phyloP scores from a whole-genome alignment of 2,888 invertebrate species.

The Gisinianus flammeolus region DNA sequence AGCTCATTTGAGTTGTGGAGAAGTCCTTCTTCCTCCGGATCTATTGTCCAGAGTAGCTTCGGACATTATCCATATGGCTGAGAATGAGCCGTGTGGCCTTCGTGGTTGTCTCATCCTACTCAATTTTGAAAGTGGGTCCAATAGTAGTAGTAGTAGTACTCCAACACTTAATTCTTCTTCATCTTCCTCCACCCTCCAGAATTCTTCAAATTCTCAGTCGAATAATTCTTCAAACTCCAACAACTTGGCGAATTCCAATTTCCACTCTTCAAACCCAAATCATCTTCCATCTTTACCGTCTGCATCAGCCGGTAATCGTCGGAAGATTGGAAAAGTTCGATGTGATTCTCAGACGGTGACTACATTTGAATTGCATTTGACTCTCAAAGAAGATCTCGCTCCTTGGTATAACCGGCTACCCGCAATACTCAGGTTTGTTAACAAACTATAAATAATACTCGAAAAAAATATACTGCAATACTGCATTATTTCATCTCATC shows the following conservation, averaged over 20 bases:
- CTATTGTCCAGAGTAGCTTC: slow-evolving; percentile 78
- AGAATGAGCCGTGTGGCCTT: slow-evolving; percentile 87
- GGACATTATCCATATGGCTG: slow-evolving; percentile 81
- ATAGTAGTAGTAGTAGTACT: slow-evolving; percentile 29
- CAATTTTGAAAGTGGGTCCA: slow-evolving; percentile 46
- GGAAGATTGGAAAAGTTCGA: slow-evolving; percentile 76
- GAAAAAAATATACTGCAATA: not conserved
- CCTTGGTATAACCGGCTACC: slow-evolving; percentile 87
- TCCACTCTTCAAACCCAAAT: not conserved
- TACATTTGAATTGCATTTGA: slow-evolving; percentile 88
- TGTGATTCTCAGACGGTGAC: slow-evolving; percentile 85
- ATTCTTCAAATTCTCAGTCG: slow-evolving; percentile 42
- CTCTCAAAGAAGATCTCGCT: slow-evolving; percentile 82
- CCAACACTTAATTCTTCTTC: not conserved
- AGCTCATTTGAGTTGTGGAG: slow-evolving; percentile 80
- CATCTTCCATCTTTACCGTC: no score
- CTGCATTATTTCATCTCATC: not conserved
- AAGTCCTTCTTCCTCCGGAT: slow-evolving; percentile 83
- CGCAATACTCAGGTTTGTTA: slow-evolving; percentile 86
- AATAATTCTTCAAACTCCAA: slow-evolving; percentile 29
- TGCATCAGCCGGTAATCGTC: not conserved
- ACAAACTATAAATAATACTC: not conserved
- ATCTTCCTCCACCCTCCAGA: slow-evolving; percentile 40
- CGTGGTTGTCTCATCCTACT: slow-evolving; percentile 62
- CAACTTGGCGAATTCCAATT: not conserved